phyloP scores from a whole-genome alignment of 2,888 invertebrate genomes.

The Biston stratarius region DNA sequence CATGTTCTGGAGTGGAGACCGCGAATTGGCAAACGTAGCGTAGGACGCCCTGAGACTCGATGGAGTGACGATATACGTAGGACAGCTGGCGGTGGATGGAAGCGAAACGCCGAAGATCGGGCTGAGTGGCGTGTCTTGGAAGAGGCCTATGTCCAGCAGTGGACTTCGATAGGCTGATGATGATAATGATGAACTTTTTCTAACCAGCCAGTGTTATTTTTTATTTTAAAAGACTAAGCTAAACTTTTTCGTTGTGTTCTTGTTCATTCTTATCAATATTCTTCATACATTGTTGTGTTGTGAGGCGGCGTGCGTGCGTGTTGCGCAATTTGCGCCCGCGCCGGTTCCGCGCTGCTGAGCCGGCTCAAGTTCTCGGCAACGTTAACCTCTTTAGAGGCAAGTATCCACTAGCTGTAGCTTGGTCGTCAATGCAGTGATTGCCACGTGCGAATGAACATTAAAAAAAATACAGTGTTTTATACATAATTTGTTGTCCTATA shows the following conservation, averaged over 20 bases:
- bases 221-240: background rate
- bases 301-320: constrained; percentile 47
- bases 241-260: background rate
- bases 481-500: background rate
- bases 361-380: constrained; percentile 79
- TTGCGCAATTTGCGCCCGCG: constrained; percentile 72
- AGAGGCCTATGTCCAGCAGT: too few species aligned
- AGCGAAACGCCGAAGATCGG: too few species aligned
- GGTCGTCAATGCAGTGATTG: constrained; percentile 29
- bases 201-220: background rate
- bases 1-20: too few species aligned
- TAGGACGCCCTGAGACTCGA: too few species aligned
- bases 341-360: constrained; percentile 61
- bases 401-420: constrained; percentile 37
- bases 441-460: constrained; percentile 8
- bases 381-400: constrained; percentile 73
- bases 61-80: too few species aligned
- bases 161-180: too few species aligned
- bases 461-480: background rate
- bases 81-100: too few species aligned
- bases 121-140: too few species aligned
- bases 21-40: too few species aligned
- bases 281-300: constrained; percentile 34
- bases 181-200: too few species aligned
- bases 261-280: constrained; percentile 18